These are phyloP conservation scores for Sitta europaea DNA, from an alignment of 2,113 vertebrate genomes.

Conservation along the genomic window DNA sequence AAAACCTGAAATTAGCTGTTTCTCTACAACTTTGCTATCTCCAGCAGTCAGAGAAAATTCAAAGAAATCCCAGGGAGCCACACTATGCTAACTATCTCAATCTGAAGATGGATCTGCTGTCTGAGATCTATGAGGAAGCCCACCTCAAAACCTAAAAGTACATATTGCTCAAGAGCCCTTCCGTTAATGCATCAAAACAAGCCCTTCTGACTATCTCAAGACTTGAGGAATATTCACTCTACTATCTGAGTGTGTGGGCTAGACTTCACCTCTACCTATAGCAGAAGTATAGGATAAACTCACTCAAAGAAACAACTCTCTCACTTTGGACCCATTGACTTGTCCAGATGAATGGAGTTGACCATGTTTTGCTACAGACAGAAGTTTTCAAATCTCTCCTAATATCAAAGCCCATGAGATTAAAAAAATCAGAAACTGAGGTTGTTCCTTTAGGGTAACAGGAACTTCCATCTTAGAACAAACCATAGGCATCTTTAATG, in stretches of 20 bases:
- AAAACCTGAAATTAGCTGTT: background rate
- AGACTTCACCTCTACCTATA: background rate
- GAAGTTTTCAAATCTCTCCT: background rate
- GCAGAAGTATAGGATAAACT: background rate
- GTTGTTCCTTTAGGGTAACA: background rate
- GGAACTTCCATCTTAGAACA: background rate
- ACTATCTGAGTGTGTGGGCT: background rate
- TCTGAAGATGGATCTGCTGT: background rate
- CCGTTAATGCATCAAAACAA: background rate
- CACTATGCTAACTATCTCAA: background rate
- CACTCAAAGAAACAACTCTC: background rate
- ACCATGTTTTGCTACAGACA: background rate
- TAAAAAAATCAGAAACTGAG: background rate
- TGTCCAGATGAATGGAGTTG: background rate
- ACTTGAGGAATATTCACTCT: background rate
- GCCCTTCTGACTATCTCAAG: background rate
- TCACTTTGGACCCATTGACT: background rate
- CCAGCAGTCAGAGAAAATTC: background rate
- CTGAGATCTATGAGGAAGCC: background rate
- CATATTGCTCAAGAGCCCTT: background rate
- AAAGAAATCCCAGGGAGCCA: background rate
- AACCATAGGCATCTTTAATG: background rate
- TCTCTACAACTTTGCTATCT: background rate
- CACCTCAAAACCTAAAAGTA: background rate
- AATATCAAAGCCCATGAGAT: background rate